Conservation (phyloP, 2,888 invertebrate genomes). For the Candidula unifasciata region DNA sequence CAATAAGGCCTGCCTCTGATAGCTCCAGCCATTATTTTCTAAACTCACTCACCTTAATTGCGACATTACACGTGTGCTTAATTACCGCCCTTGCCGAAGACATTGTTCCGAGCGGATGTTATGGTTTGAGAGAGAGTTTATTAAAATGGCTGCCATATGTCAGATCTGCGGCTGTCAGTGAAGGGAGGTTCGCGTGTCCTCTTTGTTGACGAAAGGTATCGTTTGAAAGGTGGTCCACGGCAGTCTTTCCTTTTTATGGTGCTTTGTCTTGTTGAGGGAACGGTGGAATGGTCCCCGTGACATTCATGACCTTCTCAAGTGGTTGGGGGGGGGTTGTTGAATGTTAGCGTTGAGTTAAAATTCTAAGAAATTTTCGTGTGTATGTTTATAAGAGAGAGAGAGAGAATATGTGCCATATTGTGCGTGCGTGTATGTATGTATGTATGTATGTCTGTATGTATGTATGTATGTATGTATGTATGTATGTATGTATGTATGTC, state of each 20-base stretch:
- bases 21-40: neutral
- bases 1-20: neutral
- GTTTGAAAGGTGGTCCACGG: neutral
- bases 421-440: no score
- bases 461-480: neutral
- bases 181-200: neutral
- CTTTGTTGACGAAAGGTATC: slow-evolving; percentile 25
- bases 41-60: slow-evolving; percentile 23
- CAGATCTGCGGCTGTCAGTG: neutral
- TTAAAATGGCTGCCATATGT: slow-evolving; percentile 30
- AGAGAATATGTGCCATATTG: neutral
- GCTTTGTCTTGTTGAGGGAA: neutral
- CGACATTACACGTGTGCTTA: slow-evolving; percentile 27
- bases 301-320: neutral
- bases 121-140: neutral
- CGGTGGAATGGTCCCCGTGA: neutral
- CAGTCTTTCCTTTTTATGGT: neutral
- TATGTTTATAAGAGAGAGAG: no score
- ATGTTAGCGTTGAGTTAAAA: no score
- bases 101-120: slow-evolving; percentile 1
- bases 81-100: neutral
- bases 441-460: slow-evolving; percentile 1
- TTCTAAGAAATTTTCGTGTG: no score
- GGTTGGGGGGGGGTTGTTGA: neutral
- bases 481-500: neutral